Evolutionary conservation across 2,113 vertebrate species (phyloP).

Genomic region (Camelus bactrianus): DNA sequence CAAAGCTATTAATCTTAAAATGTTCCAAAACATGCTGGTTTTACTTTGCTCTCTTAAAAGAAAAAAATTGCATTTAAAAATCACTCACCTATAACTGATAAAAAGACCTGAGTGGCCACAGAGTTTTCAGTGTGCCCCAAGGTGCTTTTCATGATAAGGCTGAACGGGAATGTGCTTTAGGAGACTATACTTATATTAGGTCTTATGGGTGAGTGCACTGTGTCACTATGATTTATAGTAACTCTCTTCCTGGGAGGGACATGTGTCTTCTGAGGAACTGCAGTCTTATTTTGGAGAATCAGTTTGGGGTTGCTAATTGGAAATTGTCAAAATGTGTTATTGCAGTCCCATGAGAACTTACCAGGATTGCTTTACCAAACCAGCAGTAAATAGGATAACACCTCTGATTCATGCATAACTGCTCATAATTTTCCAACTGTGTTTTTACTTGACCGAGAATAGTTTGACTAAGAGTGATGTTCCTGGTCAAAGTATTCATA

Average conservation of each 20-base stretch:
- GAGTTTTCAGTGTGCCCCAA: conserved; percentile 41
- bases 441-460: conserved; percentile 62
- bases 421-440: conserved; percentile 39
- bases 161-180: conserved; percentile 47
- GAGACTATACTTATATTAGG: conserved; percentile 16
- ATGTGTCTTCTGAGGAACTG: conserved; percentile 60
- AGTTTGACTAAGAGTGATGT: conserved; percentile 44
- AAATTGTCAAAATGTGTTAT: conserved; percentile 61
- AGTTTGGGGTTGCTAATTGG: conserved; percentile 47
- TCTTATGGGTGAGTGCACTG: conserved; percentile 64
- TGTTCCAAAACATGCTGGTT: conserved; percentile 20
- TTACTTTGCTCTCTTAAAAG: conserved; percentile 38
- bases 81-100: conserved; percentile 27
- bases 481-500: not conserved
- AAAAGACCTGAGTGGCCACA: conserved; percentile 54
- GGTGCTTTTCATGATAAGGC: conserved; percentile 75
- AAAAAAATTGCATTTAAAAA: conserved; percentile 56
- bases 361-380: conserved; percentile 34
- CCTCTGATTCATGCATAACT: conserved; percentile 13
- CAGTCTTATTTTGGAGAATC: conserved; percentile 33
- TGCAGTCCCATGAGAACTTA: not conserved
- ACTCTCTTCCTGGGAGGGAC: not conserved
- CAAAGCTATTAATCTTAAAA: conserved; percentile 50
- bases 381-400: conserved; percentile 35
- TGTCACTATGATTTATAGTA: conserved; percentile 73